Percentiles rank a stretch among this genome's conserved stretches.
Conservation (phyloP, 2,113 vertebrate genomes). For the Todiramphus chloris region DNA sequence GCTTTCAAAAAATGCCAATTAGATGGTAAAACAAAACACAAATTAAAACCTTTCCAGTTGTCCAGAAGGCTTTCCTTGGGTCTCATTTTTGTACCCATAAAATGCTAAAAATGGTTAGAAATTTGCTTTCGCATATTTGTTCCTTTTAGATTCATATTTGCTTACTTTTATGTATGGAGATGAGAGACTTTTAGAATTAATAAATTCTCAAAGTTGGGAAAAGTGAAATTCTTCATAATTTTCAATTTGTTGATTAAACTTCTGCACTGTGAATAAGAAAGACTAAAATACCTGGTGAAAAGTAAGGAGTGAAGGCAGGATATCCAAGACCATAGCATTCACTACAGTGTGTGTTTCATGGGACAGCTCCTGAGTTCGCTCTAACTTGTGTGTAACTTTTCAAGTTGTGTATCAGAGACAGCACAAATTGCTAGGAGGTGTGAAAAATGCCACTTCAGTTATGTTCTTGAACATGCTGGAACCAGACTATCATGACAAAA, state of each 20-base stretch:
- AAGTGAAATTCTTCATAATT: background rate
- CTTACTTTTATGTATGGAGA: background rate
- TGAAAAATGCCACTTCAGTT: background rate
- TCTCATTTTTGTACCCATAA: background rate
- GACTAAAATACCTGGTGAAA: background rate
- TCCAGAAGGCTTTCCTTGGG: background rate
- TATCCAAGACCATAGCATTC: background rate
- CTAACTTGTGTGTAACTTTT: background rate
- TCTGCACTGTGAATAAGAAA: background rate
- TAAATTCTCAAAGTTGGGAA: background rate
- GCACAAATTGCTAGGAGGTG: background rate
- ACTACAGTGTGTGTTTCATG: background rate
- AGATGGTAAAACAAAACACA: background rate
- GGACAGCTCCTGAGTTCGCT: background rate
- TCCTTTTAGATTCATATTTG: background rate
- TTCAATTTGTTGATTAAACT: background rate
- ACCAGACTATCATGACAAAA: constrained; percentile 44
- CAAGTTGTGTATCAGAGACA: background rate
- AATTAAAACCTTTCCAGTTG: background rate
- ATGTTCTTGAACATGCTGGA: background rate
- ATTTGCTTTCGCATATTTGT: background rate
- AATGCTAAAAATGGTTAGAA: background rate
- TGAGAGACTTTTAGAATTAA: background rate
- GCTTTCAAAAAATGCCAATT: background rate
- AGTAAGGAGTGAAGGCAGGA: background rate